Evolutionary conservation across 2,113 vertebrate species (phyloP), one percentile per base, ranked within the genome.

Genomic region (Vanacampus margaritifer): DNA sequence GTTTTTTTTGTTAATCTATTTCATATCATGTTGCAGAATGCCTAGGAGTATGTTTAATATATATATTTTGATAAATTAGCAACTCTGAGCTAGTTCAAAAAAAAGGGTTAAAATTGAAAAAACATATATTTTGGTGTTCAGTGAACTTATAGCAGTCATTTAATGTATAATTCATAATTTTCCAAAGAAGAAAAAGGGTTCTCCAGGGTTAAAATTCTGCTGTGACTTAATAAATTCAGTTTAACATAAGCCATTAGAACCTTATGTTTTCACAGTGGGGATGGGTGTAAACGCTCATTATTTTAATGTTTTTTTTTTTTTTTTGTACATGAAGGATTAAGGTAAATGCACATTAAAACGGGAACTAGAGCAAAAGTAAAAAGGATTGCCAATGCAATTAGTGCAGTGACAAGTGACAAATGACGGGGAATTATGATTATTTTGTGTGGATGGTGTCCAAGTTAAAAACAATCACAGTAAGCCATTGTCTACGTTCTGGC

Each of bases 261-360:
- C 73, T 64, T 81, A 77, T 71, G 72, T 65, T 88, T 84, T 64
- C 66, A 64, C 65, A 75, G 60, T 58, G 39, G 11, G 28, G 35
- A 19, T 36, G 46, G 26, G 75, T 76, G 76, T 73, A 24, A 53
- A 57, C 78, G 71, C 71, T 89, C 84, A 84, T 89, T 82, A 87
- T 75, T 64, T 72, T 82, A 81, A 85, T 64, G 68, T 72, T 79
- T 81, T 46, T 45, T 46, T 46, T 45, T 46, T 32, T 32, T 32
- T 11, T 87, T 17, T 32, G 64, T 82, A 69, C 72, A 67, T 67
- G 51, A 74, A 70, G 11, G 84, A 66, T 90, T 84, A 69, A 69
- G 72, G 63, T 58, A 89, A 88, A 86, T 86, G 80, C 72, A 84
- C 81, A 89, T 90, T 84, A 87, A 89, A 82, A 86, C 72, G 84